Conservation (phyloP, 2,888 invertebrate species). For the Cactoblastis cactorum region DNA sequence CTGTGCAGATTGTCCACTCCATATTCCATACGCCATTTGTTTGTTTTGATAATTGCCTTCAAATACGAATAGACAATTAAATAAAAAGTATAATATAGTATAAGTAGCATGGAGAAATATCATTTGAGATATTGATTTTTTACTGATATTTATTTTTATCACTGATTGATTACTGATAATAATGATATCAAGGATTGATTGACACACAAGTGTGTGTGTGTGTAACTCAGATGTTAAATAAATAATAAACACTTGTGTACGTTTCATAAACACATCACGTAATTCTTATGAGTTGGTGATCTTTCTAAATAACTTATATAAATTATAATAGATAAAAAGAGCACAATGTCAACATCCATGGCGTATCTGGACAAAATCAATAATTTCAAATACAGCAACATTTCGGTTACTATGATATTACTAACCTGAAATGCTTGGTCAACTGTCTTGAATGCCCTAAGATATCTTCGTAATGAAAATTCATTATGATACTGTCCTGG, state of each 20-base stretch:
- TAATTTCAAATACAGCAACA: constrained; percentile 10
- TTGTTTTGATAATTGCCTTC: constrained; percentile 87
- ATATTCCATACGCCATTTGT: constrained; percentile 88
- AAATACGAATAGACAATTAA: constrained; percentile 25
- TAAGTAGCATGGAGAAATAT: background rate
- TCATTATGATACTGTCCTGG: constrained; percentile 87
- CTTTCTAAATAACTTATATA: too few species aligned
- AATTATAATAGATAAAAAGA: too few species aligned
- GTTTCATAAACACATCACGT: too few species aligned
- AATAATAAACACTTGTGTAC: too few species aligned
- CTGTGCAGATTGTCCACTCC: constrained; percentile 81
- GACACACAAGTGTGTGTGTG: too few species aligned
- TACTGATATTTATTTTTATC: too few species aligned
- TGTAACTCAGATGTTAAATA: too few species aligned
- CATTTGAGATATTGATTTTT: too few species aligned
- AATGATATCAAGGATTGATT: too few species aligned
- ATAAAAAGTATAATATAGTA: background rate
- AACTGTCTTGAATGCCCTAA: constrained; percentile 85
- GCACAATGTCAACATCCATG: constrained; percentile 1
- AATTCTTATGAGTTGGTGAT: too few species aligned
- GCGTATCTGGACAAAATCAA: background rate
- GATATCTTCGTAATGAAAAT: constrained; percentile 84
- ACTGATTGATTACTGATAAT: too few species aligned
- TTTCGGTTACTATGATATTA: constrained; percentile 22
- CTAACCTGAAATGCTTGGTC: constrained; percentile 89